Evolutionary conservation across 37 sponge, comb jelly and placozoan genomes (phyloP).

Genomic region (Crambe crambe): DNA sequence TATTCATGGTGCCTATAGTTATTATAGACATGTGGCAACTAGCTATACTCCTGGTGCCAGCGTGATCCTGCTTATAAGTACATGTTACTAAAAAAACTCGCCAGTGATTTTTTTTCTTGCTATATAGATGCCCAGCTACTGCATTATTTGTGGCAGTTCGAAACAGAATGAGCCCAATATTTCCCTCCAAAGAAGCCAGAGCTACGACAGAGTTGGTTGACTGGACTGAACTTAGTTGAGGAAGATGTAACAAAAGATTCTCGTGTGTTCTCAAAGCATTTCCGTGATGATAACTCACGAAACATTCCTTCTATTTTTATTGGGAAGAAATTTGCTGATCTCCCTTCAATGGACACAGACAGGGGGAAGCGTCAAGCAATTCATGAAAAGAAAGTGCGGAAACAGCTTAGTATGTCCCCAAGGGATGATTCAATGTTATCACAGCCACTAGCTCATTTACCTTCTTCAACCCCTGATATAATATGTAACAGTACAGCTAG

Average conservation of each 20-base stretch:
- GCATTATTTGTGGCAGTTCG: neutral
- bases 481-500: too few species aligned
- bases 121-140: neutral
- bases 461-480: too few species aligned
- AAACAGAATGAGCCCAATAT: neutral
- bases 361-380: constrained; percentile 5
- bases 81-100: too few species aligned
- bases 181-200: neutral
- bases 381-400: too few species aligned
- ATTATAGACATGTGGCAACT: too few species aligned
- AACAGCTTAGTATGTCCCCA: neutral
- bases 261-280: neutral
- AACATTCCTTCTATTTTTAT: constrained; percentile 8
- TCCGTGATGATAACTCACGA: neutral
- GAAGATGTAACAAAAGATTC: neutral
- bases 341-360: neutral
- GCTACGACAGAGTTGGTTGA: too few species aligned
- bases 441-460: too few species aligned
- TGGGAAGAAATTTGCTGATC: constrained; percentile 8
- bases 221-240: neutral
- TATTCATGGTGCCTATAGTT: too few species aligned
- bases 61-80: too few species aligned
- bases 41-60: too few species aligned
- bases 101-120: too few species aligned
- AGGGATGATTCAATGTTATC: too few species aligned